Conservation (phyloP, 2,888 invertebrate genomes). For the Dasysyrphus tricinctus region DNA sequence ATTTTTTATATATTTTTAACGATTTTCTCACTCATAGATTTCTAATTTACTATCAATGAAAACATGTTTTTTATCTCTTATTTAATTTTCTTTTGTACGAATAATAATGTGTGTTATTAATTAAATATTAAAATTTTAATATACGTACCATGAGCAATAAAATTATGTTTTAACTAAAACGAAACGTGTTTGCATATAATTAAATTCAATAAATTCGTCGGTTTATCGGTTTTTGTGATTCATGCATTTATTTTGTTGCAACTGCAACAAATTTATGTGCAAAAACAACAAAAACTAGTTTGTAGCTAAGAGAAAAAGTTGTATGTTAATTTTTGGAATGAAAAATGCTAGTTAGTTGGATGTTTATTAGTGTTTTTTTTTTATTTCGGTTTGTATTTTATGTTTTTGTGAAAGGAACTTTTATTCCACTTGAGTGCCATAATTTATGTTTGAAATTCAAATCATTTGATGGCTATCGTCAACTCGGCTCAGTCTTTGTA, state of each 20-base stretch:
- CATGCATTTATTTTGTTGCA: constrained; percentile 26
- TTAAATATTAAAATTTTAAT: constrained; percentile 3
- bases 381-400: constrained; percentile 9
- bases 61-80: constrained; percentile 15
- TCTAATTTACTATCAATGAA: constrained; percentile 50
- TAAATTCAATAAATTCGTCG: constrained; percentile 53
- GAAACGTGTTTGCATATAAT: neutral
- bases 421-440: constrained; percentile 16
- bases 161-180: constrained; percentile 23
- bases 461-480: constrained; percentile 16
- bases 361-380: neutral
- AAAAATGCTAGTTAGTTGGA: neutral
- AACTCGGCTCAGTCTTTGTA: constrained; percentile 53
- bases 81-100: constrained; percentile 13
- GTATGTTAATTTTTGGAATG: neutral
- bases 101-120: constrained; percentile 12
- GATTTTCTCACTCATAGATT: constrained; percentile 73
- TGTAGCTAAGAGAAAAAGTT: neutral
- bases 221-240: constrained; percentile 17
- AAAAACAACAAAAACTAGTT: constrained; percentile 6
- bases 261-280: constrained; percentile 1
- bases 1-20: constrained; percentile 33
- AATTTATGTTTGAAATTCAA: constrained; percentile 20
- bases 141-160: constrained; percentile 54
- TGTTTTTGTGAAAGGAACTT: constrained; percentile 30